Evolutionary conservation across 2,888 invertebrate species (phyloP).

Genomic region (Caenorhabditis wallacei): DNA sequence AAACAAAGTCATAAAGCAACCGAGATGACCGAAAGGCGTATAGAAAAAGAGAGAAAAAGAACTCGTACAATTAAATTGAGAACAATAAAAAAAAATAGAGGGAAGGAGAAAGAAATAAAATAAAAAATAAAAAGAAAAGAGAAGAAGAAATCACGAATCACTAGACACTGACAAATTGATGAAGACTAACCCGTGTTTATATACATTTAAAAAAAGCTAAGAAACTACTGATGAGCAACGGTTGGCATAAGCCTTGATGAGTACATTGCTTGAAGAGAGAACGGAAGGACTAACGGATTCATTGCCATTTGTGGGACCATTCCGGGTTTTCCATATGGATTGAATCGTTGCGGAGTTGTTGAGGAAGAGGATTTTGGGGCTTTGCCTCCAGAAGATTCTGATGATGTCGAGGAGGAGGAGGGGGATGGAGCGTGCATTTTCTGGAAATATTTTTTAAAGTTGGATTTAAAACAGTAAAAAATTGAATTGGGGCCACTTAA

Average conservation of each 20-base stretch:
- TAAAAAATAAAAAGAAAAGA: neutral
- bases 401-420: slow-evolving; percentile 48
- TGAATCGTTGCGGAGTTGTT: slow-evolving; percentile 62
- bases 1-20: slow-evolving; percentile 23
- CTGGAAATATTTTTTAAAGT: slow-evolving; percentile 37
- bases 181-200: slow-evolving; percentile 15
- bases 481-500: too few species aligned
- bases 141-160: slow-evolving; percentile 22
- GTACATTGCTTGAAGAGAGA: slow-evolving; percentile 71
- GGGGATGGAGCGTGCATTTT: slow-evolving; percentile 65
- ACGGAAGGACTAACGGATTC: slow-evolving; percentile 52
- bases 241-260: slow-evolving; percentile 66
- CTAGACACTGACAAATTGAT: slow-evolving; percentile 23
- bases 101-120: slow-evolving; percentile 18
- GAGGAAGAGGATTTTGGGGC: slow-evolving; percentile 84
- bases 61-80: slow-evolving; percentile 52
- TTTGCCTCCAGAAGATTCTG: slow-evolving; percentile 20
- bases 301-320: slow-evolving; percentile 52
- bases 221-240: slow-evolving; percentile 65
- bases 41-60: slow-evolving; percentile 14
- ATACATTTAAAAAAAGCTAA: neutral
- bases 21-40: slow-evolving; percentile 33
- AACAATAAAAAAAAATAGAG: slow-evolving; percentile 27
- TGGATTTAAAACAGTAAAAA: too few species aligned
- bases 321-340: slow-evolving; percentile 70